A percentile compares a stretch with the other conserved stretches of the same genome.
Evolutionary conservation across 2,113 vertebrate genomes (phyloP).

Genomic region (Uropsilus gracilis): DNA sequence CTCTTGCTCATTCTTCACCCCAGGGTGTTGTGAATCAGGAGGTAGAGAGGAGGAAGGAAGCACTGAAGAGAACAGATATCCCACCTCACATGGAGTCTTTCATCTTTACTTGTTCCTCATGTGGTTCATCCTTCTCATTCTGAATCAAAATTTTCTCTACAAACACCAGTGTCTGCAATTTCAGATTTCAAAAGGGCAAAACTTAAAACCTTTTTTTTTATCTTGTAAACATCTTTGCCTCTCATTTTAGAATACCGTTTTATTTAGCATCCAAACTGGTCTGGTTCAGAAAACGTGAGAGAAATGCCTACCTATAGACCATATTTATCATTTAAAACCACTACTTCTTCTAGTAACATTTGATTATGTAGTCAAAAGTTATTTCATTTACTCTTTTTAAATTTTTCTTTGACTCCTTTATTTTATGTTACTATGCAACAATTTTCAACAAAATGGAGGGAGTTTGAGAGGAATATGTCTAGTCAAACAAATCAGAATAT

Average conservation of each 20-base stretch:
- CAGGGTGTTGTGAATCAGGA: neutral
- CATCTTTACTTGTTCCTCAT: accelerated
- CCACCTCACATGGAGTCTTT: neutral
- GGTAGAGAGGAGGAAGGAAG: no score
- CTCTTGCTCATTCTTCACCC: neutral
- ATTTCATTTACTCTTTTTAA: neutral
- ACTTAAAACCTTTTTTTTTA: accelerated
- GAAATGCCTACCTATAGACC: neutral
- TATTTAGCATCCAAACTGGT: neutral
- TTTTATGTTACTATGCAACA: neutral
- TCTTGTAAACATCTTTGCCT: neutral
- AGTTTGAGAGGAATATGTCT: no score
- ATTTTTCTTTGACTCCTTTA: neutral
- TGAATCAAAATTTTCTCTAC: neutral
- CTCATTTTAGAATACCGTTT: neutral
- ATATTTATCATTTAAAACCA: neutral
- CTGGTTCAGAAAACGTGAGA: neutral
- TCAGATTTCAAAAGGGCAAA: neutral
- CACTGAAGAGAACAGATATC: neutral
- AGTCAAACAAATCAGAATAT: no score
- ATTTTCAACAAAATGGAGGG: no score
- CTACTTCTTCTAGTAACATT: neutral
- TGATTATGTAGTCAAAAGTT: neutral
- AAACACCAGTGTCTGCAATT: neutral
- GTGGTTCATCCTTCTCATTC: neutral